These are phyloP conservation scores for Cyprinodon brontotheroides DNA, from an alignment of 2,113 vertebrate genomes.

Conservation along the genomic window DNA sequence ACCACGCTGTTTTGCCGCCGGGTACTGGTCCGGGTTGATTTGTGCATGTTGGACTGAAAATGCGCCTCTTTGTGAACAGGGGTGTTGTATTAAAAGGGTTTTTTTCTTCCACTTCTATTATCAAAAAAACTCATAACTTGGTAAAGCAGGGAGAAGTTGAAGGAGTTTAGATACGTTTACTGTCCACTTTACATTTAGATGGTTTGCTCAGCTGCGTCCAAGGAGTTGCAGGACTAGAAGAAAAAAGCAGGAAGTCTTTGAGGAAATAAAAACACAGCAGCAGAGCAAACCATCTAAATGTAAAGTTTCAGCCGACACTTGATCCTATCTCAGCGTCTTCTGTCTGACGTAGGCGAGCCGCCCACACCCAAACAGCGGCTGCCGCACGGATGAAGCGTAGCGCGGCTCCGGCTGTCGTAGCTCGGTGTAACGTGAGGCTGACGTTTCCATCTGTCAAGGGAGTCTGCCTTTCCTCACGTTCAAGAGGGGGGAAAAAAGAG, in stretches of 20 bases:
- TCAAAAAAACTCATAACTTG: background rate
- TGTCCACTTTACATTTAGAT: conserved; percentile 48
- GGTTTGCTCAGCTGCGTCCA: conserved; percentile 56
- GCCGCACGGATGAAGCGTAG: conserved; percentile 63
- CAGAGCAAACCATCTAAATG: too few species aligned
- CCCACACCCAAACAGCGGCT: conserved; percentile 56
- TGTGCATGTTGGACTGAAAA: too few species aligned
- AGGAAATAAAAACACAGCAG: too few species aligned
- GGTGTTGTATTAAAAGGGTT: too few species aligned
- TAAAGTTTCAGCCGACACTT: conserved; percentile 31
- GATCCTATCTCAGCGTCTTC: conserved; percentile 37
- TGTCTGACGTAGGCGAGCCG: conserved; percentile 49
- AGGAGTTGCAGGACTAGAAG: too few species aligned
- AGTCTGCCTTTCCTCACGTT: conserved; percentile 48
- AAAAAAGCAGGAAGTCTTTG: too few species aligned
- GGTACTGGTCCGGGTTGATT: background rate
- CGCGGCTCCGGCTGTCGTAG: conserved; percentile 48
- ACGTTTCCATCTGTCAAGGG: conserved; percentile 43
- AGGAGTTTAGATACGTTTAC: background rate
- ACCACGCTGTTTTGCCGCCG: too few species aligned
- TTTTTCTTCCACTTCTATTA: background rate
- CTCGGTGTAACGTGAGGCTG: conserved; percentile 51
- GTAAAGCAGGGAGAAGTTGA: background rate
- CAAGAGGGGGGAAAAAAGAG: conserved; percentile 7
- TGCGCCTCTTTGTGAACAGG: too few species aligned